phyloP scores from a whole-genome alignment of 2,888 invertebrate genomes.

The Acronicta aceris region DNA sequence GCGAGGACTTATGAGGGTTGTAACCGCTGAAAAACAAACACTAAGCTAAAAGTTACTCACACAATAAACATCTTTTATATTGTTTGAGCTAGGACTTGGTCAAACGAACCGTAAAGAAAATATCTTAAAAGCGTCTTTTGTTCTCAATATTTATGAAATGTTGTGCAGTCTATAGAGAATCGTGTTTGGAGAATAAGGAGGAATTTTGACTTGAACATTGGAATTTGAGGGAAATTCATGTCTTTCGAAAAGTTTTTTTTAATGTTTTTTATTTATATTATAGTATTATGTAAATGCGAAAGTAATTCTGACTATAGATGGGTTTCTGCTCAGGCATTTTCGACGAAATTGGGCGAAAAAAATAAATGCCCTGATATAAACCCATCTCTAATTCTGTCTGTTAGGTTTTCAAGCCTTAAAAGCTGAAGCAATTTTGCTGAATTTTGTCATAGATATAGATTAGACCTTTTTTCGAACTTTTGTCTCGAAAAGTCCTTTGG shows the following conservation, averaged over 20 bases:
- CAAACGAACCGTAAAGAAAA: slow-evolving; percentile 48
- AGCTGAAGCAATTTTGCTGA: too few species aligned
- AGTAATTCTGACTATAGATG: too few species aligned
- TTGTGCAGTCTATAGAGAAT: slow-evolving; percentile 37
- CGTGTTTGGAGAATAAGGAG: slow-evolving; percentile 32
- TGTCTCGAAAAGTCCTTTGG: too few species aligned
- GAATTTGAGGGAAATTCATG: slow-evolving; percentile 20
- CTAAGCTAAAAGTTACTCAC: slow-evolving; percentile 35
- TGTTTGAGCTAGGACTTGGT: slow-evolving; percentile 39
- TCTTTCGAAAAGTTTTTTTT: slow-evolving; percentile 39
- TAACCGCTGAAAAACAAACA: slow-evolving; percentile 38
- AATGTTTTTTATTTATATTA: too few species aligned
- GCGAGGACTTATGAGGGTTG: slow-evolving; percentile 27
- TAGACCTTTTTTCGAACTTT: too few species aligned
- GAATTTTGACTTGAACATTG: slow-evolving; percentile 39
- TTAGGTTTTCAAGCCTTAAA: too few species aligned
- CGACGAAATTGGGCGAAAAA: too few species aligned
- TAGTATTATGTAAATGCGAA: too few species aligned
- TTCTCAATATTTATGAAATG: slow-evolving; percentile 52
- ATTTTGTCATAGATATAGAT: too few species aligned
- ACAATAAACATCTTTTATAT: slow-evolving; percentile 42
- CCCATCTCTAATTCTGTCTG: too few species aligned
- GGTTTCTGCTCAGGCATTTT: too few species aligned
- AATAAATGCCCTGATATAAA: too few species aligned
- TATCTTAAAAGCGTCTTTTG: slow-evolving; percentile 52